Evolutionary conservation across 35 echinoderm and acorn worm species (phyloP).

Genomic region (Holothuria glaberrima): DNA sequence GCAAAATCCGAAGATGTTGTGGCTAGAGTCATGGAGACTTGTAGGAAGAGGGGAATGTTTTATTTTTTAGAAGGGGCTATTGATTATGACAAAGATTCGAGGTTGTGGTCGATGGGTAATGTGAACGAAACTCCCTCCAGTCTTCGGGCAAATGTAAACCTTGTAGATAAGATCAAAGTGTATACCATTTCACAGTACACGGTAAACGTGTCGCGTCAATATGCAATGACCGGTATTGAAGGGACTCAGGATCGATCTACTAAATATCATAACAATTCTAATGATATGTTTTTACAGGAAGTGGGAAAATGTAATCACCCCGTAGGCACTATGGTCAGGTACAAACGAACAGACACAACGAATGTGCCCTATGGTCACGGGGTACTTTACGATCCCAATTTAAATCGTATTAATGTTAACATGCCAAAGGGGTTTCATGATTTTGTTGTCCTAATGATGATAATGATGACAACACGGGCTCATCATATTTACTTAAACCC

Average conservation of each 20-base stretch:
- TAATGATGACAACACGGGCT: background rate
- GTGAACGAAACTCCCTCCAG: background rate
- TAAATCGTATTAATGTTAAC: slow-evolving; percentile 8
- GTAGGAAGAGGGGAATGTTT: background rate
- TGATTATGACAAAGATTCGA: background rate
- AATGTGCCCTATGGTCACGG: background rate
- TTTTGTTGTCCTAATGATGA: background rate
- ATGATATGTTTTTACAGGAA: background rate
- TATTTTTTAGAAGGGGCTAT: background rate
- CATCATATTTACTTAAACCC: background rate
- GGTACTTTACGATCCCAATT: background rate
- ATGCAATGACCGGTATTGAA: background rate
- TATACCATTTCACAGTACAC: background rate
- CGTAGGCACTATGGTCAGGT: background rate
- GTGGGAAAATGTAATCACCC: background rate
- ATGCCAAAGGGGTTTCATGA: background rate
- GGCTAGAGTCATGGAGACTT: background rate
- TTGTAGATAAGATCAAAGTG: slow-evolving; percentile 7
- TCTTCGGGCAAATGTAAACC: background rate
- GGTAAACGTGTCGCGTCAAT: background rate
- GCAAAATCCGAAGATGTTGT: background rate
- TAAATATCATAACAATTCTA: background rate
- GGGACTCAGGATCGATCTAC: background rate
- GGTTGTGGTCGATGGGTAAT: background rate
- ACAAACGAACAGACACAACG: background rate